Evolutionary conservation across 2,888 invertebrate species (phyloP), one percentile per base, ranked within the genome.

Genomic region (Spisula solida): DNA sequence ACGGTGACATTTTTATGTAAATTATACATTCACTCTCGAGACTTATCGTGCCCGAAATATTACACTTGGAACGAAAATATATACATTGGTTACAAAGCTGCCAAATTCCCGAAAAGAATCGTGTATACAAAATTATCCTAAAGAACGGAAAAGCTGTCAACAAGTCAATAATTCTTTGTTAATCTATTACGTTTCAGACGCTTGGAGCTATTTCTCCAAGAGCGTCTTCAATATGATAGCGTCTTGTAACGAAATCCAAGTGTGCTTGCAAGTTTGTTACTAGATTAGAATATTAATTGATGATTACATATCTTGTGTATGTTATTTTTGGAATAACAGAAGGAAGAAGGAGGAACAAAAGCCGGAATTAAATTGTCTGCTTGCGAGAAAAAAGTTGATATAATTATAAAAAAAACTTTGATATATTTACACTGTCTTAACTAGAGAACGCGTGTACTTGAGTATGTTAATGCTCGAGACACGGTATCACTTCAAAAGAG

Each of bases 51-150:
- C 25, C 60, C 25, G 60, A 25, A 25, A 66, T 66, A 10, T 66
- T 66, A n/a, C 60, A 25, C 60, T 25, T 25, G 60, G 60, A 66
- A 66, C 60, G 25, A 66, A 66, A 66, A 2, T 20, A 66, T 66
- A 66, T 66, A n/a, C 60, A 66, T 66, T 66, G 60, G 25, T 66
- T 66, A 66, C 60, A 25, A 66, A 66, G 60, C n/a, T 66, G 60
- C 60, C 60, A 66, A 66, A 66, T 18, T n/a, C 41, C 2, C 25
- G 12, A 66, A 66, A 66, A 66, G 0, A 25, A 6, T 20, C 60
- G 25, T 66, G 25, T 25, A 66, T n/a, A 66, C 25, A 66, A 66
- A 66, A 66, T 66, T n/a, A 66, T 66, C 60, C 0, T n/a, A 66
- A 66, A 66, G 60, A 66, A 25, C 12, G 25, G 60, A n/a, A 25